These are phyloP conservation scores for Otus sunia DNA, from an alignment of 2,113 vertebrate genomes.

Conservation along the genomic window DNA sequence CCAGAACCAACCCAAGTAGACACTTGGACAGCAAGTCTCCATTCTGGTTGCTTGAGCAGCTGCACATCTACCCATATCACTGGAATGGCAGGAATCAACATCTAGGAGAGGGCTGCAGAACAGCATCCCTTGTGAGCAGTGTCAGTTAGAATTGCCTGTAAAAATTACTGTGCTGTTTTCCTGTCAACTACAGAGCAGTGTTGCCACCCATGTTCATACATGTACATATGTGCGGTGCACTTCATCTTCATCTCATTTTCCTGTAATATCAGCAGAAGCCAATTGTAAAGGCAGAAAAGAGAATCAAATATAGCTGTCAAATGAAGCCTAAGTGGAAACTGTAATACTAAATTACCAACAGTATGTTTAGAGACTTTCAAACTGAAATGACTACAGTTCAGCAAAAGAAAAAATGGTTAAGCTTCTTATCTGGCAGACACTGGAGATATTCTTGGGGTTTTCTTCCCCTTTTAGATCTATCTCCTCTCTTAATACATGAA, in stretches of 20 bases:
- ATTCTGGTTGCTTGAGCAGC: background rate
- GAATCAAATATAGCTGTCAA: background rate
- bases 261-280: background rate
- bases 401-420: background rate
- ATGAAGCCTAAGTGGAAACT: background rate
- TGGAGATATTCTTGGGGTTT: background rate
- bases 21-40: background rate
- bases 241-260: background rate
- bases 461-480: background rate
- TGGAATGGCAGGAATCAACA: background rate
- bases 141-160: background rate
- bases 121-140: background rate
- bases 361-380: background rate
- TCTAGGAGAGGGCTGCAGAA: background rate
- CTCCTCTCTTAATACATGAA: background rate
- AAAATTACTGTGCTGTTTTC: background rate
- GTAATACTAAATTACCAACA: background rate
- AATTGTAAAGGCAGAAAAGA: background rate
- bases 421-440: background rate
- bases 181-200: background rate
- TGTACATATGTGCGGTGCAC: fast-evolving
- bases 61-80: background rate
- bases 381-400: background rate
- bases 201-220: fast-evolving
- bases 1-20: background rate